These are phyloP conservation scores for Dreissena rostriformis DNA, from an alignment of 1,140 invertebrate genomes.

Conservation along the genomic window DNA sequence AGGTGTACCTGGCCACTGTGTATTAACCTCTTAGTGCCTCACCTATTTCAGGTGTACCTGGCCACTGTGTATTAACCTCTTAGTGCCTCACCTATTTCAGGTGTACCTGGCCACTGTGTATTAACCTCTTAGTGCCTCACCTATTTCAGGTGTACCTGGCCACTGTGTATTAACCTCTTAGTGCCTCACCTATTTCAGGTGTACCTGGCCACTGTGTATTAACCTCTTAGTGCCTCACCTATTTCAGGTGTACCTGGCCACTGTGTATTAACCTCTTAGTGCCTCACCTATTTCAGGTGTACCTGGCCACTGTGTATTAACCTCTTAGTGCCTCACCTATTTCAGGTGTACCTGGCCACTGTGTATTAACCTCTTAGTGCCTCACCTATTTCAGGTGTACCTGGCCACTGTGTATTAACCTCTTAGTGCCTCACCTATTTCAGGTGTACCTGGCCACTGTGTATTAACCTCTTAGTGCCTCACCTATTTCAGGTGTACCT, in stretches of 20 bases:
- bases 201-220: slow-evolving; percentile 71
- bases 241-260: slow-evolving; percentile 71
- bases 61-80: no score
- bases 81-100: slow-evolving; percentile 61
- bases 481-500: slow-evolving; percentile 68
- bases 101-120: slow-evolving; percentile 71
- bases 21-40: no score
- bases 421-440: slow-evolving; percentile 31
- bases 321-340: slow-evolving; percentile 13
- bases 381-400: slow-evolving; percentile 66
- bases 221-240: no score
- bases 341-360: slow-evolving; percentile 72
- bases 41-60: slow-evolving; percentile 67
- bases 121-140: no score
- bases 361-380: no score
- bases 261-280: no score
- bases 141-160: slow-evolving; percentile 70
- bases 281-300: slow-evolving; percentile 62
- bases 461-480: no score
- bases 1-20: slow-evolving; percentile 74
- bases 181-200: slow-evolving; percentile 62
- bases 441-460: slow-evolving; percentile 73
- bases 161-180: no score
- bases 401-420: no score
- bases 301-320: no score